These are phyloP conservation scores for Geotrypetes seraphini DNA, from an alignment of 2,797 vertebrate genomes.

Conservation along the genomic window DNA sequence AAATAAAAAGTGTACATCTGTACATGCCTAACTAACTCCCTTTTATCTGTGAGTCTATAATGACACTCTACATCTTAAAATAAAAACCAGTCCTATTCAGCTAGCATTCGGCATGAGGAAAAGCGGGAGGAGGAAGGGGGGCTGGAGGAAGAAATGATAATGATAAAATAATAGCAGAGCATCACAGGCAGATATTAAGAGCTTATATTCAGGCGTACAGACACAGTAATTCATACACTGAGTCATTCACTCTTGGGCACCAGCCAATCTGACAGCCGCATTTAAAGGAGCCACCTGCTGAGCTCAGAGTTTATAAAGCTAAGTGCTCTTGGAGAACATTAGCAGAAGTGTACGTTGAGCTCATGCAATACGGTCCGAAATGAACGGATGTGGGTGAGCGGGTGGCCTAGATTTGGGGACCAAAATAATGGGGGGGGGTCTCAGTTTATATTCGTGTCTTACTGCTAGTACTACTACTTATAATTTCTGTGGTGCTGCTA, in stretches of 20 bases:
- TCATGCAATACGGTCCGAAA: conserved; percentile 7
- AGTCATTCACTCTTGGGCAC: conserved; percentile 15
- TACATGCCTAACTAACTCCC: background rate
- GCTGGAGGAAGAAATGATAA: no score
- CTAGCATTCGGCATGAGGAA: background rate
- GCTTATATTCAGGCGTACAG: conserved; percentile 8
- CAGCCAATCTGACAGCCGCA: conserved; percentile 13
- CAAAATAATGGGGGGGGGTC: no score
- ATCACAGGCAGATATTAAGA: conserved; percentile 6
- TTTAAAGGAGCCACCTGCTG: conserved; percentile 33
- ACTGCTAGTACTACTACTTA: no score
- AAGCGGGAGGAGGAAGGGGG: no score
- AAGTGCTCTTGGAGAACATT: conserved; percentile 8
- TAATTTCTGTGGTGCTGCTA: no score
- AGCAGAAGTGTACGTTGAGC: conserved; percentile 5
- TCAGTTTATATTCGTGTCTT: no score
- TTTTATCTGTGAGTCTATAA: conserved; percentile 25
- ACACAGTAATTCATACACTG: background rate
- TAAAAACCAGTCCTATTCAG: background rate
- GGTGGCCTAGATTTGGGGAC: no score
- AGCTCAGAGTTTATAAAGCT: conserved; percentile 18
- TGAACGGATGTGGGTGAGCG: conserved; percentile 7
- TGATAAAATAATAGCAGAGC: no score
- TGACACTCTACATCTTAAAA: conserved; percentile 4
- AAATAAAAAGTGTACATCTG: background rate